Conservation (phyloP, 1,140 invertebrate species). For the Laupala kohalensis region DNA sequence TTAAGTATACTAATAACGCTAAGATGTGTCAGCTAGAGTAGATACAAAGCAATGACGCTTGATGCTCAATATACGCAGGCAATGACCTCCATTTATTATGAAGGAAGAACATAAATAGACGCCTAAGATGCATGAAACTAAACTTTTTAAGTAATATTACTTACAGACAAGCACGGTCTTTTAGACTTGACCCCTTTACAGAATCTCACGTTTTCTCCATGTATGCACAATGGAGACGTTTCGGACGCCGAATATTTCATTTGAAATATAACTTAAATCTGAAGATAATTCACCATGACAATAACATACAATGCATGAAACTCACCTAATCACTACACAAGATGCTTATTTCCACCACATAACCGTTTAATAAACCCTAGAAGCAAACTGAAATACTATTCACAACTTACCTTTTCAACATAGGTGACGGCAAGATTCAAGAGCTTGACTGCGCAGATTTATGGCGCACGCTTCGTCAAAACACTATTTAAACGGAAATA, state of each 20-base stretch:
- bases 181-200: slow-evolving; percentile 1
- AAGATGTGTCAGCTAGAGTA: not conserved
- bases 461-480: slow-evolving; percentile 25
- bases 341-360: not conserved
- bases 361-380: not conserved
- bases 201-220: slow-evolving; percentile 1
- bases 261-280: not conserved
- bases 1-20: no score
- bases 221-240: not conserved
- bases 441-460: slow-evolving; percentile 16
- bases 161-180: not conserved
- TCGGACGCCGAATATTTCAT: slow-evolving; percentile 7
- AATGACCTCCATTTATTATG: no score
- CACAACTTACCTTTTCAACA: slow-evolving; percentile 29
- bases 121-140: no score
- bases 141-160: no score
- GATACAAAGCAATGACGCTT: not conserved
- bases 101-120: no score
- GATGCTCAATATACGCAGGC: not conserved
- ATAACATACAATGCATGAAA: not conserved
- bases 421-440: slow-evolving; percentile 31
- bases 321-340: not conserved
- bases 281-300: slow-evolving; percentile 11
- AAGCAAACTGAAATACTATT: not conserved
- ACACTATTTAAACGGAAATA: slow-evolving; percentile 10